phyloP scores from a whole-genome alignment of 2,113 vertebrate species.

The Shinisaurus crocodilurus region DNA sequence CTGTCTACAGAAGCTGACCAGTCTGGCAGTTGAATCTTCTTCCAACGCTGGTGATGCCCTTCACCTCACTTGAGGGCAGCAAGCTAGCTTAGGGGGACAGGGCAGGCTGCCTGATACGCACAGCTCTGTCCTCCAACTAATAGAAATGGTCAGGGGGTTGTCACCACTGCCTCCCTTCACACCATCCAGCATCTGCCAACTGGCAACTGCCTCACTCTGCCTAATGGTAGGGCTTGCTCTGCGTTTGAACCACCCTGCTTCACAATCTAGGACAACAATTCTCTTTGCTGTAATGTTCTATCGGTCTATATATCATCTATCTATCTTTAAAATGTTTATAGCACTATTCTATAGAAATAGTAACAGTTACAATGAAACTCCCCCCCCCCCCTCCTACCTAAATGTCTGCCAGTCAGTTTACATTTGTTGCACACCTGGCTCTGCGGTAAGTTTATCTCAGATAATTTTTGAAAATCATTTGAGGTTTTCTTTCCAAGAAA shows the following conservation, averaged over 20 bases:
- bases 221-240: too few species aligned
- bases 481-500: constrained; percentile 11
- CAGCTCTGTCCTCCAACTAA: too few species aligned
- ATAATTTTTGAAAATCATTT: not conserved
- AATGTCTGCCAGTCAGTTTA: constrained; percentile 8
- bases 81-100: too few species aligned
- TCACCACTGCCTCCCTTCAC: too few species aligned
- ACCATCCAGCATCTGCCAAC: too few species aligned
- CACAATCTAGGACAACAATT: not conserved
- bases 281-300: not conserved
- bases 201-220: too few species aligned
- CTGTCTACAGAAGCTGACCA: too few species aligned
- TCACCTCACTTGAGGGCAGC: too few species aligned
- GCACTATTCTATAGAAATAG: not conserved
- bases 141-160: too few species aligned
- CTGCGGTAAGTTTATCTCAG: not conserved
- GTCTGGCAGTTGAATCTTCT: too few species aligned
- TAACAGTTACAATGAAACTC: not conserved
- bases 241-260: not conserved
- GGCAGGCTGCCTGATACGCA: too few species aligned
- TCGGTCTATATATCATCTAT: not conserved
- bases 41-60: too few species aligned
- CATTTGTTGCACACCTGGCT: not conserved
- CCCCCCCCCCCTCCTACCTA: not conserved
- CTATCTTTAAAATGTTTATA: not conserved